Evolutionary conservation across 2,113 vertebrate genomes (phyloP).

Genomic region (Crypturellus undulatus): DNA sequence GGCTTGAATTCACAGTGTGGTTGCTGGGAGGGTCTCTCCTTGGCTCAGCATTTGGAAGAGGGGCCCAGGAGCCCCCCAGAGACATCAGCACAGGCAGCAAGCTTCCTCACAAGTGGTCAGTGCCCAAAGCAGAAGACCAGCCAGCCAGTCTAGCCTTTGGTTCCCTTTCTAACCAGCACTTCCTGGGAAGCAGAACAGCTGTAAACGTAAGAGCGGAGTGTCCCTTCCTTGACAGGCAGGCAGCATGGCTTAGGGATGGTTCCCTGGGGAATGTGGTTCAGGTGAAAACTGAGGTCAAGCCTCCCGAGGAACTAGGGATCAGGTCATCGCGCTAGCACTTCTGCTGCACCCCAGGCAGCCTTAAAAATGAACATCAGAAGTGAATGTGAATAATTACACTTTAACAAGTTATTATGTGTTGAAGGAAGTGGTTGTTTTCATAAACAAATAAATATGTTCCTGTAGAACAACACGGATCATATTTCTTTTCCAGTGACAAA

Average conservation of each 20-base stretch:
- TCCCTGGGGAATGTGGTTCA: neutral
- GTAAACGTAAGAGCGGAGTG: neutral
- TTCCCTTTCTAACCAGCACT: neutral
- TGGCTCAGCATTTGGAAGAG: neutral
- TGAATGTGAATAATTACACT: neutral
- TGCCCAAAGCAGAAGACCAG: neutral
- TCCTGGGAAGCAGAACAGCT: neutral
- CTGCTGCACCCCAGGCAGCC: neutral
- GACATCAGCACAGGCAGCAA: neutral
- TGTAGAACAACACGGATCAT: neutral
- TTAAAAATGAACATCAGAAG: neutral
- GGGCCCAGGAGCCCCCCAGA: neutral
- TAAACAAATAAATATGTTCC: neutral
- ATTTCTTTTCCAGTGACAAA: neutral
- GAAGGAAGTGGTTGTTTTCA: neutral
- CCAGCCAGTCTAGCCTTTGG: neutral
- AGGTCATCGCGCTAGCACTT: neutral
- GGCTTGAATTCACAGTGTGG: neutral
- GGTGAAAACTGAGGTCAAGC: neutral
- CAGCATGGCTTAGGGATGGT: neutral
- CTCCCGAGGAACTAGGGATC: neutral
- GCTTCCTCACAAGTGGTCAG: neutral
- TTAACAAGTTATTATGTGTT: neutral
- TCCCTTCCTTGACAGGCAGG: accelerated
- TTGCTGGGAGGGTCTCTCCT: neutral